Conservation (phyloP, 2,888 invertebrate species). For the Rambutsinella grinnellia region DNA sequence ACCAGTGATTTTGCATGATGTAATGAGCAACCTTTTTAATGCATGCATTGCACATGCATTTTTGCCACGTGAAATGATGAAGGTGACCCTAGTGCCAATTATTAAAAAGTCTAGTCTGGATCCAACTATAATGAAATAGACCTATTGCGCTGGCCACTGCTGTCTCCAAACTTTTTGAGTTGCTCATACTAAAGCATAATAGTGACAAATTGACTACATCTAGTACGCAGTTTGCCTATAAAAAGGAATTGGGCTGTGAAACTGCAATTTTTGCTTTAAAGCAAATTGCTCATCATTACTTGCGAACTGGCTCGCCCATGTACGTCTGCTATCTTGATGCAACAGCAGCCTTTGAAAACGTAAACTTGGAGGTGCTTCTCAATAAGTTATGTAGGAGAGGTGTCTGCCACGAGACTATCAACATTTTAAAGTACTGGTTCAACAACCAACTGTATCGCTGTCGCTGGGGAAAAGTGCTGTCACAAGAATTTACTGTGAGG, state of each 20-base stretch:
- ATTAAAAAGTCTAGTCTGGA: slow-evolving; percentile 19
- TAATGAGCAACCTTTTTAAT: slow-evolving; percentile 6
- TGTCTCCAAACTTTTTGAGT: slow-evolving; percentile 22
- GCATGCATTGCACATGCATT: slow-evolving; percentile 1
- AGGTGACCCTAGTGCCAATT: slow-evolving; percentile 18
- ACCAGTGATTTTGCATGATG: not conserved
- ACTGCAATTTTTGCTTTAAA: slow-evolving; percentile 16
- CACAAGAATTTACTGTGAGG: slow-evolving; percentile 9
- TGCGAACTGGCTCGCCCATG: slow-evolving; percentile 8
- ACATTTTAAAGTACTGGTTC: slow-evolving; percentile 8
- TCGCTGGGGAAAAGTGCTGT: not conserved
- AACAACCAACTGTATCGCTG: not conserved
- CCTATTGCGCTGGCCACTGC: slow-evolving; percentile 14
- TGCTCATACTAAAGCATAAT: not conserved
- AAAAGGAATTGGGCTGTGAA: slow-evolving; percentile 17
- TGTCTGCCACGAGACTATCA: not conserved
- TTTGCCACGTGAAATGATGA: slow-evolving; percentile 7
- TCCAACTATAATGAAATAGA: not conserved
- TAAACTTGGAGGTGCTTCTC: slow-evolving; percentile 5
- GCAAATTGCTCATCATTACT: slow-evolving; percentile 16
- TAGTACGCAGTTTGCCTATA: slow-evolving; percentile 23
- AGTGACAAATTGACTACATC: not conserved
- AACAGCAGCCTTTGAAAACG: slow-evolving; percentile 10
- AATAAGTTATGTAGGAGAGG: slow-evolving; percentile 3
- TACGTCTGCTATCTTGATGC: slow-evolving; percentile 27